These are phyloP conservation scores for Galerucella nymphaeae DNA, from an alignment of 2,888 invertebrate genomes.

Conservation along the genomic window DNA sequence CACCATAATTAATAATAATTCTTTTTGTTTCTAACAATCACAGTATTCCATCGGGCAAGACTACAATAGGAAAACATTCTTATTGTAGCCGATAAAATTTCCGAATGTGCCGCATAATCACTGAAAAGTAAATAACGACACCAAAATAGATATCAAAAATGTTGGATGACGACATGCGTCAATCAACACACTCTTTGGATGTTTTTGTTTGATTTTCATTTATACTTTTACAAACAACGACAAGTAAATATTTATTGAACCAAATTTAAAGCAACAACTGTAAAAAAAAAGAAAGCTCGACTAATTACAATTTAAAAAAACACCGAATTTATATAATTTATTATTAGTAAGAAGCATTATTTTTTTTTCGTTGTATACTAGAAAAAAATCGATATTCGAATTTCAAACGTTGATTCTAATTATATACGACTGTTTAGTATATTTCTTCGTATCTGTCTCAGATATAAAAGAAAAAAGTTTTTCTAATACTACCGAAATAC, in stretches of 20 bases:
- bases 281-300: too few species aligned
- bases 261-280: background rate
- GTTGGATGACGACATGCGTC: too few species aligned
- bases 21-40: too few species aligned
- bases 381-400: background rate
- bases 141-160: too few species aligned
- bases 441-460: background rate
- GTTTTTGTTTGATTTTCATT: background rate
- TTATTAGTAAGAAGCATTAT: too few species aligned
- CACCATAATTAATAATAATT: too few species aligned
- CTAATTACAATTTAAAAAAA: background rate
- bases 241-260: background rate
- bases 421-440: background rate
- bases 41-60: too few species aligned
- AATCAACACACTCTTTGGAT: too few species aligned
- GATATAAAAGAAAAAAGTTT: slow-evolving; percentile 1
- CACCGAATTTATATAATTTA: background rate
- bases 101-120: too few species aligned
- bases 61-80: too few species aligned
- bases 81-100: too few species aligned
- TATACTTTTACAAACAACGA: background rate
- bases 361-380: background rate
- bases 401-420: background rate
- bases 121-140: too few species aligned
- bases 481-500: slow-evolving; percentile 10